Evolutionary conservation across 2,797 vertebrate genomes (phyloP).

Genomic region (Craterocephalus amniculus): DNA sequence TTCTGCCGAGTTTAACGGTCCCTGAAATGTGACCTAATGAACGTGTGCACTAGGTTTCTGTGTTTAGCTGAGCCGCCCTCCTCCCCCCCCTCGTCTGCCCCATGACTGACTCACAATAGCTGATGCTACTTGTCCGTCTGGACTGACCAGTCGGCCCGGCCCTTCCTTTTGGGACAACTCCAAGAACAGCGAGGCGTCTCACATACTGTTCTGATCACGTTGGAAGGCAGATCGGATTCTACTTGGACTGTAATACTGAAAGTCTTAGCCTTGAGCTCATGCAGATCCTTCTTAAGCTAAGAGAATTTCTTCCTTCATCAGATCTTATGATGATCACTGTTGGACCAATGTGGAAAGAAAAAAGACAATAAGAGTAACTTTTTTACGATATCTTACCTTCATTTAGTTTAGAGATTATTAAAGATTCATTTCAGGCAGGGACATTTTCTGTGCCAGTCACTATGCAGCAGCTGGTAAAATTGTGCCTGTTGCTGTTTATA

Average conservation of each 20-base stretch:
- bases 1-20: constrained; percentile 51
- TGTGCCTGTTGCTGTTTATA: too few relatives aligned
- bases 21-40: constrained; percentile 55
- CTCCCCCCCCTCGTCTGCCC: constrained; percentile 27
- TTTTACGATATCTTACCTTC: constrained; percentile 7
- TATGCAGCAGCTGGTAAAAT: neutral
- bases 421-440: neutral
- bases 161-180: constrained; percentile 61
- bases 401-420: constrained; percentile 9
- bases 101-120: constrained; percentile 53
- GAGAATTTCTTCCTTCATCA: neutral
- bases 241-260: constrained; percentile 16
- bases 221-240: constrained; percentile 31
- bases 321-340: constrained; percentile 19
- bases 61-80: constrained; percentile 43
- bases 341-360: constrained; percentile 9
- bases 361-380: constrained; percentile 8
- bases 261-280: constrained; percentile 20
- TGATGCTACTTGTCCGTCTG: constrained; percentile 66
- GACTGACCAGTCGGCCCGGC: constrained; percentile 61
- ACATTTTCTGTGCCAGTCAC: neutral
- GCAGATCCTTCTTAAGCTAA: neutral
- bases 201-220: constrained; percentile 36
- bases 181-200: constrained; percentile 50
- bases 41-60: constrained; percentile 27